These are phyloP conservation scores for Neodiprion virginianus DNA, from an alignment of 1,140 invertebrate genomes.

Conservation along the genomic window DNA sequence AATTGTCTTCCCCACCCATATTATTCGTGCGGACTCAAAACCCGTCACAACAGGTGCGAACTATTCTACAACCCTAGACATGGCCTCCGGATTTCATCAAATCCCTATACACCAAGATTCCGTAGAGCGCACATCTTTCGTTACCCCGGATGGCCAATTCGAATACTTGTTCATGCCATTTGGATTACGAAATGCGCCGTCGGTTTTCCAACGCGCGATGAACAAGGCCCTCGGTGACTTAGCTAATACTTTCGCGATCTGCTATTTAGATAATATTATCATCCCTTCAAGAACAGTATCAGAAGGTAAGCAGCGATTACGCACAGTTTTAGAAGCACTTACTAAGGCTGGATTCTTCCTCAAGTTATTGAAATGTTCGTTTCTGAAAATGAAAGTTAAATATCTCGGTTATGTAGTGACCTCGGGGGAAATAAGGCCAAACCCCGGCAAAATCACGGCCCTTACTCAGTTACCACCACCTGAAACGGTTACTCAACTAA, in stretches of 20 bases:
- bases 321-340: too few relatives aligned
- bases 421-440: constrained; percentile 31
- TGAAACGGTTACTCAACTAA: too few relatives aligned
- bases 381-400: constrained; percentile 38
- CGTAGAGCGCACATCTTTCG: constrained; percentile 56
- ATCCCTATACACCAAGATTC: constrained; percentile 48
- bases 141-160: constrained; percentile 51
- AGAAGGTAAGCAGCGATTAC: constrained; percentile 33
- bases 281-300: constrained; percentile 24
- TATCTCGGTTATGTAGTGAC: constrained; percentile 41
- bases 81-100: constrained; percentile 59
- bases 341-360: constrained; percentile 9
- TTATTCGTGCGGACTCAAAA: too few relatives aligned
- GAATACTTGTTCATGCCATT: constrained; percentile 56
- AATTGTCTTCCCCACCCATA: too few relatives aligned
- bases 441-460: constrained; percentile 28
- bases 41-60: constrained; percentile 31
- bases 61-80: constrained; percentile 53
- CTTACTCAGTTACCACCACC: constrained; percentile 32
- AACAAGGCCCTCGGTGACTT: constrained; percentile 20
- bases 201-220: constrained; percentile 43
- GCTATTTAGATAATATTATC: constrained; percentile 32
- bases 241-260: constrained; percentile 5
- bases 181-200: constrained; percentile 54
- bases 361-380: constrained; percentile 41